phyloP scores from a whole-genome alignment of 1,140 invertebrate genomes.

The fruit fly (Drosophila melanogaster) region Release_6_plus_ISO1_MT NT_037436.4:21465501-21466000 shows the following conservation, averaged over 20 bases:
- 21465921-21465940: not conserved
- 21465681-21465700: not conserved
- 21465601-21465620: conserved; percentile 36
- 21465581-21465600: conserved; percentile 48
- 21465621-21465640: conserved; percentile 39
- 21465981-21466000: too few species aligned
- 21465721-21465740: not conserved
- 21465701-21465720: not conserved
- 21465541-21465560: conserved; percentile 71
- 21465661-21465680: not conserved
- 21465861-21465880: not conserved
- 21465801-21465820: too few species aligned
- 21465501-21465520: conserved; percentile 55
- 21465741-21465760: too few species aligned
- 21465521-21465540: conserved; percentile 34
- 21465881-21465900: not conserved
- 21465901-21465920: not conserved
- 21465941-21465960: too few species aligned
- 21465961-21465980: too few species aligned
- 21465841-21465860: too few species aligned
- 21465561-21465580: conserved; percentile 58
- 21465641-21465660: conserved; percentile 18
- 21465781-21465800: too few species aligned
- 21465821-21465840: too few species aligned
- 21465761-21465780: too few species aligned